Evolutionary conservation across 2,888 invertebrate genomes (phyloP).

Genomic region (Cheilosia soror): DNA sequence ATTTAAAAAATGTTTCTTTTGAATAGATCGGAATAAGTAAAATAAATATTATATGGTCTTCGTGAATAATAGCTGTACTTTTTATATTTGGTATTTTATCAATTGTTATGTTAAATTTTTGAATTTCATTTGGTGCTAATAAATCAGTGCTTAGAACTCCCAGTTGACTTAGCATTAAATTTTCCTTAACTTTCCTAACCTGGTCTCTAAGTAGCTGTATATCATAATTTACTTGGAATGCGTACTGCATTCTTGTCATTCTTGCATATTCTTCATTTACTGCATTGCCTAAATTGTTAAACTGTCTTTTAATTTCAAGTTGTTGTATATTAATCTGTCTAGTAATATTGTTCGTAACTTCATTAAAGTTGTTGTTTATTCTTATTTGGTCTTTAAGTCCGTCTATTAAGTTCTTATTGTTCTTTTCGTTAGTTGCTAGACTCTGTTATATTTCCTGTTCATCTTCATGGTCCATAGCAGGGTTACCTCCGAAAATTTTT

Average conservation of each 20-base stretch:
- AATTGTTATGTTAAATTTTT: slow-evolving; percentile 38
- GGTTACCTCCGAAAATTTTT: too few species aligned
- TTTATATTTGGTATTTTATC: slow-evolving; percentile 42
- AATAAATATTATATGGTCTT: slow-evolving; percentile 47
- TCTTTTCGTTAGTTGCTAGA: slow-evolving; percentile 27
- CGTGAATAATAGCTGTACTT: slow-evolving; percentile 41
- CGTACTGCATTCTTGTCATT: slow-evolving; percentile 25
- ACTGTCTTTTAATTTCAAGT: slow-evolving; percentile 15
- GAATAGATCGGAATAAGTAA: slow-evolving; percentile 52
- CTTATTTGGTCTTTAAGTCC: slow-evolving; percentile 28
- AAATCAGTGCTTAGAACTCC: slow-evolving; percentile 38
- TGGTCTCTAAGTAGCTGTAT: slow-evolving; percentile 25
- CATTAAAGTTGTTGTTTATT: slow-evolving; percentile 31
- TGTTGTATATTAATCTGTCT: slow-evolving; percentile 42
- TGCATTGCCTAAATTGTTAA: slow-evolving; percentile 9
- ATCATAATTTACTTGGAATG: slow-evolving; percentile 19
- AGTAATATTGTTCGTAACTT: slow-evolving; percentile 26
- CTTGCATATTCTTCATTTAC: slow-evolving; percentile 15
- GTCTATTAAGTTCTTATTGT: slow-evolving; percentile 31
- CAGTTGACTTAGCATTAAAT: slow-evolving; percentile 35
- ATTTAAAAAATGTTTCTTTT: slow-evolving; percentile 22
- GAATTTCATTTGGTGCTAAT: slow-evolving; percentile 30
- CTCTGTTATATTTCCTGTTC: slow-evolving; percentile 24
- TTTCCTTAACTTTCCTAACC: slow-evolving; percentile 38
- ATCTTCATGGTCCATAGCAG: slow-evolving; percentile 30